phyloP scores from a whole-genome alignment of 37 sponge, comb jelly and placozoan genomes.

The Agelas oroides region DNA sequence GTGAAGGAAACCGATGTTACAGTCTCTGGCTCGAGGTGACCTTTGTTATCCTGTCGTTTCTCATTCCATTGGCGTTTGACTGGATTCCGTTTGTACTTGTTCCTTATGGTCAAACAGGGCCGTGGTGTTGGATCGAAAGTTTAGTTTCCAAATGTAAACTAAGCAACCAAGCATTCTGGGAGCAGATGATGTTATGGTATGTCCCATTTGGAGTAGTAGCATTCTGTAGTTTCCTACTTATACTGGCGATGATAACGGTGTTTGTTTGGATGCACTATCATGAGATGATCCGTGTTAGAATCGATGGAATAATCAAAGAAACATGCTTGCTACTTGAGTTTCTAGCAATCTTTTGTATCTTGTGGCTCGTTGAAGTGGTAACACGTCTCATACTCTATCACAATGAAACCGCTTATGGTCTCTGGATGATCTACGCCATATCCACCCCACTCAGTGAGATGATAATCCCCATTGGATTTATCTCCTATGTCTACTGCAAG shows the following conservation, averaged over 20 bases:
- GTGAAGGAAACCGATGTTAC: neutral
- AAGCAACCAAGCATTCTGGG: neutral
- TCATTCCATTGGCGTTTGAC: neutral
- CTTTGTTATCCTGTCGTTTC: neutral
- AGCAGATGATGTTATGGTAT: constrained; percentile 15
- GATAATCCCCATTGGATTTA: neutral
- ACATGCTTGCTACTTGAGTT: neutral
- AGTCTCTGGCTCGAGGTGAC: neutral
- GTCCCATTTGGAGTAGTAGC: constrained; percentile 6
- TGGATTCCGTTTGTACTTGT: neutral
- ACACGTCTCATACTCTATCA: neutral
- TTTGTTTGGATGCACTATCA: neutral
- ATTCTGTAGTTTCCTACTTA: neutral
- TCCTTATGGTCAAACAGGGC: constrained; percentile 8
- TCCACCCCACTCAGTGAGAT: constrained; percentile 1
- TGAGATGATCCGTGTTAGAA: no score
- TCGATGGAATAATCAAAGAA: neutral
- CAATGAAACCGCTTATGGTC: neutral
- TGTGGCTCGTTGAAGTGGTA: constrained; percentile 5
- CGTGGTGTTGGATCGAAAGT: constrained; percentile 9
- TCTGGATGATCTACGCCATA: constrained; percentile 1
- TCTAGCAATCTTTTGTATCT: neutral
- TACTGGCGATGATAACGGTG: neutral
- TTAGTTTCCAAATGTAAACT: neutral
- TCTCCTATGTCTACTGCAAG: neutral